These are phyloP conservation scores for Oscheius onirici DNA, from an alignment of 2,888 invertebrate species.

Conservation along the genomic window DNA sequence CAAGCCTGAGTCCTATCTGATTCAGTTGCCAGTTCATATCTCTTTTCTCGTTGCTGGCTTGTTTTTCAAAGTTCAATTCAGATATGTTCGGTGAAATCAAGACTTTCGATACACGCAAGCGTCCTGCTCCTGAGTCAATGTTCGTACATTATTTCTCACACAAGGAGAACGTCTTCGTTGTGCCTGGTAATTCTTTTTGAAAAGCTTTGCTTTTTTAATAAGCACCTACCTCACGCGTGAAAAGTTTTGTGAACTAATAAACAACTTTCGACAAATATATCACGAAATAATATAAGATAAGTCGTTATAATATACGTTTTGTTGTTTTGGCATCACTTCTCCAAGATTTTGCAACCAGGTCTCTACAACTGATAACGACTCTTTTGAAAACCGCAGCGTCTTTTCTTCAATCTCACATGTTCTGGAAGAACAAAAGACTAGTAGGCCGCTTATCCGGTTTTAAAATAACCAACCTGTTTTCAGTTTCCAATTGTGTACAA, in stretches of 20 bases:
- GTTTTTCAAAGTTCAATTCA: background rate
- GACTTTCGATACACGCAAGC: slow-evolving; percentile 41
- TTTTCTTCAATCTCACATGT: too few species aligned
- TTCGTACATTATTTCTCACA: slow-evolving; percentile 29
- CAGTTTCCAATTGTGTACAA: too few species aligned
- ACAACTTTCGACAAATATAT: too few species aligned
- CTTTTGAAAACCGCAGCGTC: background rate
- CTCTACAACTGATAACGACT: background rate
- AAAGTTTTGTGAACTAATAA: too few species aligned
- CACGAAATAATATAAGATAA: too few species aligned
- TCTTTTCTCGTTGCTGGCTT: background rate
- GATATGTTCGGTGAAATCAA: slow-evolving; percentile 47
- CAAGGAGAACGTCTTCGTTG: slow-evolving; percentile 25
- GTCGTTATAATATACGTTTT: too few species aligned
- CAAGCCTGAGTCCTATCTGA: background rate
- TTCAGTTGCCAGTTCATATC: slow-evolving; percentile 17
- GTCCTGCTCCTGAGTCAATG: slow-evolving; percentile 41
- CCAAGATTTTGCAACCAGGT: background rate
- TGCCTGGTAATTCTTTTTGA: slow-evolving; percentile 20
- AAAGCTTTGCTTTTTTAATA: too few species aligned
- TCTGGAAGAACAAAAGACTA: too few species aligned
- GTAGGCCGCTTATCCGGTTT: too few species aligned
- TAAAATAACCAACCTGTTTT: too few species aligned
- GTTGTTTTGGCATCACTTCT: too few species aligned
- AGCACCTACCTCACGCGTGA: too few species aligned